These are phyloP conservation scores for Tenthredo amoena DNA, from an alignment of 2,888 invertebrate species.

Conservation along the genomic window DNA sequence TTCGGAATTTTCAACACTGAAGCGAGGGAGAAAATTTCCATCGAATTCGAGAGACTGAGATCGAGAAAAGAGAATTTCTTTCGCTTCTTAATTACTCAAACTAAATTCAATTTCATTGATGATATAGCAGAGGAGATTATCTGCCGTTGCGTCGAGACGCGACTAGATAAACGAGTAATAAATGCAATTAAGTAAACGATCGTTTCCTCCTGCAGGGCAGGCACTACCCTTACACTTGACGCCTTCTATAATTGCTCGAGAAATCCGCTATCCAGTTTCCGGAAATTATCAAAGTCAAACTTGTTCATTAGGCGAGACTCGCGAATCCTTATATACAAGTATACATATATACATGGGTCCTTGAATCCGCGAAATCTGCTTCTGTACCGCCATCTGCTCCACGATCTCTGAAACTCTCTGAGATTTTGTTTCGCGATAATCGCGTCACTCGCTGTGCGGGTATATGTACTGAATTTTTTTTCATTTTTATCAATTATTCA, in stretches of 20 bases:
- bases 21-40: not conserved
- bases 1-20: not conserved
- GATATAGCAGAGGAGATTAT: not conserved
- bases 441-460: not conserved
- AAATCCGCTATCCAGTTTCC: not conserved
- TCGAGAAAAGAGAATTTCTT: not conserved
- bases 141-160: not conserved
- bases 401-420: not conserved
- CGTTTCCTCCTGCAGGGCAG: not conserved
- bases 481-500: too few relatives aligned
- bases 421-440: not conserved
- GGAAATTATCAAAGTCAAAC: slow-evolving; percentile 11
- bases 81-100: not conserved
- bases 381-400: slow-evolving; percentile 28
- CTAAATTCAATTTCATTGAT: not conserved
- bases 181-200: slow-evolving; percentile 19
- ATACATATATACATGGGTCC: not conserved
- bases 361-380: slow-evolving; percentile 4
- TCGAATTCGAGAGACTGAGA: not conserved
- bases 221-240: not conserved
- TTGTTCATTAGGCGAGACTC: not conserved
- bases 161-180: slow-evolving; percentile 9
- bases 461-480: not conserved
- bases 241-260: not conserved
- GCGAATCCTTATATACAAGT: slow-evolving; percentile 3